Evolutionary conservation across 2,797 vertebrate genomes (phyloP).

Genomic region (Taeniopygia guttata): DNA sequence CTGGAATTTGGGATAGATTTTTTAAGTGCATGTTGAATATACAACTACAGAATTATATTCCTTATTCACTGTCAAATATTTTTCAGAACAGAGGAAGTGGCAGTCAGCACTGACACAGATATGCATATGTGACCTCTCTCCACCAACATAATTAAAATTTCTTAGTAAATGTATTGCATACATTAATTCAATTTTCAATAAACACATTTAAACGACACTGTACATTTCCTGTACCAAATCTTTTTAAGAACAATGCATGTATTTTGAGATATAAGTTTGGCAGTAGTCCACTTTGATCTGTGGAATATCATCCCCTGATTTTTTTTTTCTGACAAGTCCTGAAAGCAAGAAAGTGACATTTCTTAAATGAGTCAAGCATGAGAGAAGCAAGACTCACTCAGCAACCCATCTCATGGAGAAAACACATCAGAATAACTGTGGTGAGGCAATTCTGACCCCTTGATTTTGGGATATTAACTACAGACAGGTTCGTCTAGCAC

Average conservation of each 20-base stretch:
- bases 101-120: neutral
- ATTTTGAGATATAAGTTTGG: neutral
- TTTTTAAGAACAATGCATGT: neutral
- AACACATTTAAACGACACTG: neutral
- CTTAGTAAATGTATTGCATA: neutral
- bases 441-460: neutral
- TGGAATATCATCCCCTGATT: neutral
- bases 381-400: constrained; percentile 1
- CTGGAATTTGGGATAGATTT: neutral
- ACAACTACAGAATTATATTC: neutral
- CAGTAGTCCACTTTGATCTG: neutral
- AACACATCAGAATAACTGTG: neutral
- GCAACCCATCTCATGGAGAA: neutral
- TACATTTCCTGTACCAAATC: neutral
- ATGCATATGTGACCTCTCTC: neutral
- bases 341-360: neutral
- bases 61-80: neutral
- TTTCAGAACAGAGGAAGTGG: neutral
- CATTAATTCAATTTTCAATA: neutral
- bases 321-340: neutral
- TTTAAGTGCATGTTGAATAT: neutral
- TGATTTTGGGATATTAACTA: neutral
- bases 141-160: neutral
- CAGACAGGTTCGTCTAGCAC: neutral
- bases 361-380: neutral